A percentile compares a stretch with the other conserved stretches of the same genome.
Conservation (phyloP, 2,797 vertebrate species). For the Arctocebus calabarensis region DNA sequence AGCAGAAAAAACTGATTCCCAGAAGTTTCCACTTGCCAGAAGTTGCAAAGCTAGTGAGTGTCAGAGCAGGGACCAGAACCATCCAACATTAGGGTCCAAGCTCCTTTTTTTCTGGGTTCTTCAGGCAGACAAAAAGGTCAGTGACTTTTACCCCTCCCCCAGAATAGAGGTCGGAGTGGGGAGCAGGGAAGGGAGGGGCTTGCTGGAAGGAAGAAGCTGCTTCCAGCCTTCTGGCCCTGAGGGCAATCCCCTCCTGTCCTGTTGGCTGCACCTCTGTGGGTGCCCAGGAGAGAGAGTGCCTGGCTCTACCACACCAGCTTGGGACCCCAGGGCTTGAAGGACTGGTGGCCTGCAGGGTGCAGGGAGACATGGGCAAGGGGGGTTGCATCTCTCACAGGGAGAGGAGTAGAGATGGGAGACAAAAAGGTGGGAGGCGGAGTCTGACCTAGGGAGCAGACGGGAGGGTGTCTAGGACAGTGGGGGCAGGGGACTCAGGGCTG, state of each 20-base stretch:
- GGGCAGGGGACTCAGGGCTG: not conserved
- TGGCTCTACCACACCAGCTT: not conserved
- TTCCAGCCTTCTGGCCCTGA: not conserved
- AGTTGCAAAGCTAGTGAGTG: not conserved
- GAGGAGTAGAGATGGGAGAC: no score
- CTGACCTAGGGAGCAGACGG: not conserved
- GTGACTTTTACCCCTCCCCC: not conserved
- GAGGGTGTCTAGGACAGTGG: not conserved
- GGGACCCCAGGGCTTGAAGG: not conserved
- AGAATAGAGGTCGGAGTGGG: not conserved
- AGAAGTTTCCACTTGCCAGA: not conserved
- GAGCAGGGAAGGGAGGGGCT: not conserved
- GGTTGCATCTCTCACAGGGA: not conserved
- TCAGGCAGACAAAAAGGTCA: not conserved
- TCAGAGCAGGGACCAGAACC: not conserved
- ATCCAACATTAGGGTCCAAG: not conserved
- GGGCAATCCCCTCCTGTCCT: not conserved
- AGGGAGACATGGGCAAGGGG: not conserved
- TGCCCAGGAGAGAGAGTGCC: not conserved
- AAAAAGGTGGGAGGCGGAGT: not conserved
- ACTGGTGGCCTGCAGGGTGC: not conserved
- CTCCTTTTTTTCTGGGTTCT: not conserved
- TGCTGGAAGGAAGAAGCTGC: not conserved
- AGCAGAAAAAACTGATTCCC: not conserved
- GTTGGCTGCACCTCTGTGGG: not conserved